These are phyloP conservation scores for Drosophila helvetica DNA, from an alignment of 2,888 invertebrate species.

Conservation along the genomic window DNA sequence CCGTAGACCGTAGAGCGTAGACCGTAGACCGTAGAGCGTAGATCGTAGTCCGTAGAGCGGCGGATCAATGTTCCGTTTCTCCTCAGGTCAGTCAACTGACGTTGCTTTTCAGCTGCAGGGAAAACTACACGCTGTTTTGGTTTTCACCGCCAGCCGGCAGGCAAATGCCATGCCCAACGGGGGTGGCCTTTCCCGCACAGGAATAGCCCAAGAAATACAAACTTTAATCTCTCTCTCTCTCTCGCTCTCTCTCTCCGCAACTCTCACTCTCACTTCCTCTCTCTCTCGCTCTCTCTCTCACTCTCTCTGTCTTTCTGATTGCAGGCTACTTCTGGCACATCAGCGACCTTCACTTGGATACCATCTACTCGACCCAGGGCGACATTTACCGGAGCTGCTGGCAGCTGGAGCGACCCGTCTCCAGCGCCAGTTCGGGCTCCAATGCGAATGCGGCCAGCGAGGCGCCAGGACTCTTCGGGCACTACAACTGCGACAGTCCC, in stretches of 20 bases:
- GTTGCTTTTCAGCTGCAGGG: conserved; percentile 27
- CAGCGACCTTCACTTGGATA: conserved; percentile 96
- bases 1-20: not conserved
- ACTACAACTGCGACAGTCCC: conserved; percentile 94
- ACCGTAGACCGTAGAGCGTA: too few relatives aligned
- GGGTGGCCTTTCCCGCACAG: conserved; percentile 53
- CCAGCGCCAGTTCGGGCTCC: conserved; percentile 29
- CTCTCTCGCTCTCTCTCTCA: conserved; percentile 84
- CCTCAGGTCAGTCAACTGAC: conserved; percentile 33
- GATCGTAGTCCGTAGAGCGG: not conserved
- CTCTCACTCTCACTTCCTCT: not conserved
- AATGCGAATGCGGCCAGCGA: conserved; percentile 75
- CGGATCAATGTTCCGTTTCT: not conserved
- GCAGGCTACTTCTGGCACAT: conserved; percentile 98
- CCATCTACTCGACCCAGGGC: conserved; percentile 90
- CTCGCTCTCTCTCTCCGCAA: not conserved
- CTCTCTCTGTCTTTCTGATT: not conserved
- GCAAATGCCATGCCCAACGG: conserved; percentile 47
- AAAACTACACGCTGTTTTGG: conserved; percentile 28
- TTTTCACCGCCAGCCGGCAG: conserved; percentile 33
- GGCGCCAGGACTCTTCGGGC: conserved; percentile 89
- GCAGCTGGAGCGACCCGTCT: conserved; percentile 45
- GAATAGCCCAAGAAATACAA: conserved; percentile 46
- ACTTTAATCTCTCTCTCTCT: conserved; percentile 18
- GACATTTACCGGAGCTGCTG: conserved; percentile 83